Evolutionary conservation across 2,113 vertebrate genomes (phyloP).

Genomic region (Paramormyrops kingsleyae): DNA sequence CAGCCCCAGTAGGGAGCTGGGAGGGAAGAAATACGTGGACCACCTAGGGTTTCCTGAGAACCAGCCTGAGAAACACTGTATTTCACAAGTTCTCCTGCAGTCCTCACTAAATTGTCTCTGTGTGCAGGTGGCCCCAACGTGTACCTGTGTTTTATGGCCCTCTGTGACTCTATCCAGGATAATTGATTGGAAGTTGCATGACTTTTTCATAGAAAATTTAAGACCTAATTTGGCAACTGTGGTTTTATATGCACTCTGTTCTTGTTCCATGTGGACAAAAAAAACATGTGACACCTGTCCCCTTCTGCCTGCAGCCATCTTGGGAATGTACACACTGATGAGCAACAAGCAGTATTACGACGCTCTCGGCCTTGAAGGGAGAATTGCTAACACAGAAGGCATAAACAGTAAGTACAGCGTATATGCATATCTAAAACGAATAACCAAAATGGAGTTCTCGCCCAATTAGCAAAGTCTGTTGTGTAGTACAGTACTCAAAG

Average conservation of each 20-base stretch:
- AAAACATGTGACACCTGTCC: neutral
- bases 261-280: neutral
- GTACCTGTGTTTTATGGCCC: neutral
- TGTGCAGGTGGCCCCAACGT: neutral
- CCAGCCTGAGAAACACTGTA: neutral
- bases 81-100: neutral
- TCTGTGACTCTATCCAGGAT: neutral
- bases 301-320: slow-evolving; percentile 70
- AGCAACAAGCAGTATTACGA: slow-evolving; percentile 99
- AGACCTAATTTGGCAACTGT: neutral
- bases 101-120: neutral
- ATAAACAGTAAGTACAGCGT: slow-evolving; percentile 79
- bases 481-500: neutral
- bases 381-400: slow-evolving; percentile 87
- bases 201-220: neutral
- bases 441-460: neutral
- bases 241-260: neutral
- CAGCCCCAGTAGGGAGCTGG: neutral
- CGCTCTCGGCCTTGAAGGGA: slow-evolving; percentile 74
- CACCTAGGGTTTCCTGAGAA: neutral
- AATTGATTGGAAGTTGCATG: neutral
- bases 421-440: neutral
- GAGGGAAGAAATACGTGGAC: neutral
- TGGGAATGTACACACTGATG: slow-evolving; percentile 98
- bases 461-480: neutral